Evolutionary conservation across 2,113 vertebrate species (phyloP), one percentile per base, ranked within the genome.

Genomic region (Cyphomyrus plagiostoma): DNA sequence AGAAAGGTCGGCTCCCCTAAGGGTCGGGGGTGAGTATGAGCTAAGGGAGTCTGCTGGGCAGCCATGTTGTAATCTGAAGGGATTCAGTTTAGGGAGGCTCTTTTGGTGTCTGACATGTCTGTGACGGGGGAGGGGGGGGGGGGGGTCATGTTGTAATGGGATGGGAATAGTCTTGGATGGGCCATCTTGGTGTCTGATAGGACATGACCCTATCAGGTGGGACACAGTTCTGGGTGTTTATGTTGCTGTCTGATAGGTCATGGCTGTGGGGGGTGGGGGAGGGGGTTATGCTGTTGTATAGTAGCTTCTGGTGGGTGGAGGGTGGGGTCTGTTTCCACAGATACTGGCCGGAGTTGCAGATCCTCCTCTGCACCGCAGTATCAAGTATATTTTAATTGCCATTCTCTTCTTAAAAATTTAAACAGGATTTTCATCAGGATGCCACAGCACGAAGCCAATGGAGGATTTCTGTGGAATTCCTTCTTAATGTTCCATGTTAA

Each of bases 1-100:
- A 91, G 92, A 87, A 89, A 48, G 3, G 82, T 1, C 13, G 46
- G 45, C 74, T 80, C 13, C 74, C 74, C 35, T 42, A 35, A 19
- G 74, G 74, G 15, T 80, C 4, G 13, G 74, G 6, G 74, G 13
- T 15, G 46, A 80, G 42, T 19, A 19, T 46, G 17, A 50, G 85
- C 56, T 50, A 35, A 53, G n/a, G 39, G 35, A 77, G 30, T 77
- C 70, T 77, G 30, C 30, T 77, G 70, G 35, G 30, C 11, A 13
- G 13, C 5, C 35, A 42, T 77, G 70, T 39, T 77, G 70, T 77
- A 39, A 77, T 77, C 15, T 77, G 15, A 74, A 35, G 66, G 62
- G 62, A 66, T 23, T 26, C 23, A 30, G n/a, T 66, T 66, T 26
- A 26, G 23, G n/a, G 62, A 23, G n/a, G 23, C 23, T n/a, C 19